Base-by-base conservation (phyloP, 2,888 invertebrate species). In the Nemapogon koenigi region DNA sequence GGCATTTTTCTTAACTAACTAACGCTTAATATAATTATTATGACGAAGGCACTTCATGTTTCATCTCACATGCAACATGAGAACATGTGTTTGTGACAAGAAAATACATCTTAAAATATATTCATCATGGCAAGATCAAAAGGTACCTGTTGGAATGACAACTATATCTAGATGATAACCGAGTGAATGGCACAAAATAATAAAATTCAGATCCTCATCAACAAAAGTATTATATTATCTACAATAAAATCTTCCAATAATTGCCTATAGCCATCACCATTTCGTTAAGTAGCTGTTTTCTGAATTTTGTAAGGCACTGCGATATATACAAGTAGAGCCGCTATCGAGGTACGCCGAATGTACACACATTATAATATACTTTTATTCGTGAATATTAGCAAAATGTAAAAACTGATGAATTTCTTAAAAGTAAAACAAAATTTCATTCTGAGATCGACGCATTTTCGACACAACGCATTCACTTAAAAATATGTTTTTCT, bases 1-100 rank as follows among this genome's bases (percentile, higher is more conserved):
- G 78, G 78, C 78, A 78, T 78, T 73, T 71, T 76, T 78, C 78
- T 78, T 78, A 78, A 72, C 73, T 65, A 69, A 68, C 76, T 76
- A 76, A 78, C 37, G 61, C 60, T 62, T 59, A 60, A 59, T 59
- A 60, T 66, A 64, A 63, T 68, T 64, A 68, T 67, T 67, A 73
- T 62, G 68, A 68, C 62, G 61, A 75, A 72, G 76, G 73, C 73
- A 75, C 72, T 65, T 69, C 53, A 68, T 55, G 16, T 60, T 64
- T 59, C 62, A 57, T n/a, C 52, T 62, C 57, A 57, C 49, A 27
- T 56, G 66, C 66, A 70, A 67, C 40, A 37, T 26, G 39, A 25
- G 40, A 60, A 65, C 59, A 53, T 53, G 54, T 59, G 28, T 37
- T 68, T 76, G 70, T 70, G 78, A 78, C 76, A 70, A 76, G 71